Conservation (phyloP, 2,797 vertebrate species). For the Anas bernieri region DNA sequence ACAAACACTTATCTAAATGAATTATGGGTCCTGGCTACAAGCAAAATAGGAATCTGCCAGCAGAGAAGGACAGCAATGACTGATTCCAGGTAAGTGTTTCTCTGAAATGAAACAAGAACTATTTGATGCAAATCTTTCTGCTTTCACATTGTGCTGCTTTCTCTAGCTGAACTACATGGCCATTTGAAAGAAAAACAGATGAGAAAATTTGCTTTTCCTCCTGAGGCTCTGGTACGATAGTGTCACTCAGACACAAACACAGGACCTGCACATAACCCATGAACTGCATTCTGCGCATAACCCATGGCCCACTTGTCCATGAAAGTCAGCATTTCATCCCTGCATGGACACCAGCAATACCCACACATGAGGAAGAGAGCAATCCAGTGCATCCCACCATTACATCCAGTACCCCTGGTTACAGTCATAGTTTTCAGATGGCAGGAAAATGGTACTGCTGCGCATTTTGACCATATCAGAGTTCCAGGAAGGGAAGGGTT, state of each 20-base stretch:
- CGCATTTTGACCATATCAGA: background rate
- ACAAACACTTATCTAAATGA: slow-evolving; percentile 56
- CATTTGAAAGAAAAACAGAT: slow-evolving; percentile 40
- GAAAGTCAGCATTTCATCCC: background rate
- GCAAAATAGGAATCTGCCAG: slow-evolving; percentile 59
- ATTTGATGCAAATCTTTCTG: slow-evolving; percentile 59
- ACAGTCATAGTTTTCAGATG: background rate
- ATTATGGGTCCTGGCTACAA: slow-evolving; percentile 33
- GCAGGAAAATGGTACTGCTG: background rate
- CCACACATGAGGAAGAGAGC: background rate
- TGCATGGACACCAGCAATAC: too few species aligned
- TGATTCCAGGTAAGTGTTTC: slow-evolving; percentile 36
- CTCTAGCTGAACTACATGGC: background rate
- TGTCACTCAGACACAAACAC: background rate
- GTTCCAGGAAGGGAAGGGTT: background rate
- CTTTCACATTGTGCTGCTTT: slow-evolving; percentile 36
- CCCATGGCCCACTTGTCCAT: background rate
- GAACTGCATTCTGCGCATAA: background rate
- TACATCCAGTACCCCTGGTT: background rate
- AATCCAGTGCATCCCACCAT: background rate
- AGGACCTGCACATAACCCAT: background rate
- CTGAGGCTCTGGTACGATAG: background rate
- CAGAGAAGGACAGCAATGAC: slow-evolving; percentile 45
- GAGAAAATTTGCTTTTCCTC: slow-evolving; percentile 6
- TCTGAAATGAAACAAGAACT: slow-evolving; percentile 1